A percentile compares a stretch with the other conserved stretches of the same genome.
Conservation (phyloP, 2,888 invertebrate species). For the Hypomecis atomaria region DNA sequence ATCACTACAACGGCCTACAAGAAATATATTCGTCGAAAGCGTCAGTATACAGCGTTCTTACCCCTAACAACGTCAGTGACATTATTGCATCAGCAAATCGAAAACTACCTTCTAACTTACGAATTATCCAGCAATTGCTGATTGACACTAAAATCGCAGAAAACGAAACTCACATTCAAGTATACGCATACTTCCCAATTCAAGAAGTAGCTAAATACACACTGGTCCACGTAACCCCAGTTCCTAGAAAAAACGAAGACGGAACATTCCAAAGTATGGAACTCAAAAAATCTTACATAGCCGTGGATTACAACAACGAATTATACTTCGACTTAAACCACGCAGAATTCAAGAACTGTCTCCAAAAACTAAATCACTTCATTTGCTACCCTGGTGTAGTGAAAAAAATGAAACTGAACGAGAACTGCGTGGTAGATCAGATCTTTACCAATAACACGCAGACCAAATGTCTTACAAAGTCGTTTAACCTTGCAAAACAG, state of each 20-base stretch:
- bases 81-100: background rate
- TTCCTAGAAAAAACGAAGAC: slow-evolving; percentile 1
- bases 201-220: slow-evolving; percentile 3
- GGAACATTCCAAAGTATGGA: background rate
- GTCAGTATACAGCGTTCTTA: slow-evolving; percentile 1
- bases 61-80: background rate
- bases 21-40: slow-evolving; percentile 2
- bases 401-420: background rate
- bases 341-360: background rate
- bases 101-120: background rate
- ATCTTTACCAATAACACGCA: background rate
- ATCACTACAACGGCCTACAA: background rate
- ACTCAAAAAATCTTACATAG: background rate
- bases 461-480: background rate
- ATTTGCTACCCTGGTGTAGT: slow-evolving; percentile 3
- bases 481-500: background rate
- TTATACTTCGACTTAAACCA: slow-evolving; percentile 2
- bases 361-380: background rate
- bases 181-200: slow-evolving; percentile 8
- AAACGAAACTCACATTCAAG: slow-evolving; percentile 1
- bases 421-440: slow-evolving; percentile 3
- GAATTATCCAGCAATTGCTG: background rate
- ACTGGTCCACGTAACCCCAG: background rate
- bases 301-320: slow-evolving; percentile 4
- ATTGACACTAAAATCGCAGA: slow-evolving; percentile 1